Percentiles rank a stretch among this genome's conserved stretches.
phyloP scores from a whole-genome alignment of 2,113 vertebrate species.

The Symphodus melops region DNA sequence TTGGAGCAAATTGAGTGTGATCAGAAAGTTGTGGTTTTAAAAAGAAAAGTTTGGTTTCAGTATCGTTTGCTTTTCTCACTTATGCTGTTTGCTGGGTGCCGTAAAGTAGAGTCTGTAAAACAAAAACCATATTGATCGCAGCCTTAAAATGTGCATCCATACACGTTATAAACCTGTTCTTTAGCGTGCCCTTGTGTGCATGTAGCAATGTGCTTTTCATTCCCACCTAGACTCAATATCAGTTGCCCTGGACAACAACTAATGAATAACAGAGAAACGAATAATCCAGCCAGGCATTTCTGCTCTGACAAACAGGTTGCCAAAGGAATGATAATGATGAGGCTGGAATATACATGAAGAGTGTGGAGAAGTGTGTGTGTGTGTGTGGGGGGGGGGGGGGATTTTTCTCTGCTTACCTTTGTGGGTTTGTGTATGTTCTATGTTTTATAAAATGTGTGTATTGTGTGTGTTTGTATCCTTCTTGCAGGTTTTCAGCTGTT shows the following conservation, averaged over 20 bases:
- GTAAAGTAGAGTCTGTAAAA: not conserved
- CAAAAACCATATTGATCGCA: not conserved
- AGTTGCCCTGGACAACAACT: constrained; percentile 60
- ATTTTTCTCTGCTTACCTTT: constrained; percentile 4
- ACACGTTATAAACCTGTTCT: constrained; percentile 25
- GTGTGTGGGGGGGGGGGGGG: not conserved
- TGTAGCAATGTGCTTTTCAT: constrained; percentile 37
- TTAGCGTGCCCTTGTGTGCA: constrained; percentile 1
- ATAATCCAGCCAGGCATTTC: constrained; percentile 64
- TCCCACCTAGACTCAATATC: constrained; percentile 62
- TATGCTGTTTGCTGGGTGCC: too few species aligned
- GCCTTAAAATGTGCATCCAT: not conserved
- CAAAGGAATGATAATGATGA: constrained; percentile 53
- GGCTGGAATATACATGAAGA: constrained; percentile 29
- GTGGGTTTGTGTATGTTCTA: not conserved
- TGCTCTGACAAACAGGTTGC: constrained; percentile 59
- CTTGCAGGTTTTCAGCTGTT: constrained; percentile 10
- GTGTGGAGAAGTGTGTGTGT: constrained; percentile 17
- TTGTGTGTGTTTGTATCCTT: constrained; percentile 25
- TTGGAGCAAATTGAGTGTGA: not conserved
- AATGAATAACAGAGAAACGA: constrained; percentile 68
- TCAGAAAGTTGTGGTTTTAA: constrained; percentile 34
- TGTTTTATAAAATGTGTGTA: not conserved
- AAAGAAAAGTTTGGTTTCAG: not conserved
- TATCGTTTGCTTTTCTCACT: not conserved